Evolutionary conservation across 2,888 invertebrate genomes (phyloP), one percentile per base, ranked within the genome.

Genomic region (Cephus rjabovi): DNA sequence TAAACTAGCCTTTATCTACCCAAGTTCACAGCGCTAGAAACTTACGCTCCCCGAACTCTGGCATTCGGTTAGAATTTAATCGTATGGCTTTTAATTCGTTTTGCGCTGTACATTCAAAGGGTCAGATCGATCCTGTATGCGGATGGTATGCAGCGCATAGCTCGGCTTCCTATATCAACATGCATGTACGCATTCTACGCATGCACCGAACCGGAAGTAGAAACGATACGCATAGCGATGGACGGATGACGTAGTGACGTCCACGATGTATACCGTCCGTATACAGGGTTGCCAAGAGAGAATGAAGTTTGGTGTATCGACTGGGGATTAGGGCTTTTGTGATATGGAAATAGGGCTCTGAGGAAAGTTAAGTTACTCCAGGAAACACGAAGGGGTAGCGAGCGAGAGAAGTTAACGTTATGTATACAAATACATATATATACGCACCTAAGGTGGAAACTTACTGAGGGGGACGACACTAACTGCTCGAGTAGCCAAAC

Each of bases 161-260:
- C 80, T 69, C 76, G 79, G 81, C 82, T 85, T 83, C 79, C 83
- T 82, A 86, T 40, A 71, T 71, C 71, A 71, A 71, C 83, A 85
- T 86, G 85, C 84, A 83, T 79, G 82, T 86, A 81, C 81, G 84
- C 86, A 87, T 88, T 88, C 86, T 84, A 82, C 83, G 82, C 86
- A 87, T 86, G 83, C 85, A 85, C 82, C 81, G 77, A 84, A 83
- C 86, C 84, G 86, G 86, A 87, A 88, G 84, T 84, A 77, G 83
- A 81, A 85, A 86, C 82, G 83, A 85, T 85, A 71, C 33, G 56
- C 56, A 56, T 56, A 56, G 56, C 56, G 56, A 56, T 56, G 56
- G 56, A 23, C 56, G 56, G 56, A 56, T 56, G 56, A 56, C 56
- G 56, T 56, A 56, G 56, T 56, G 56, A 56, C 56, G 23, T 23